phyloP scores from a whole-genome alignment of 2,113 vertebrate species.

The Callopanchax toddi region DNA sequence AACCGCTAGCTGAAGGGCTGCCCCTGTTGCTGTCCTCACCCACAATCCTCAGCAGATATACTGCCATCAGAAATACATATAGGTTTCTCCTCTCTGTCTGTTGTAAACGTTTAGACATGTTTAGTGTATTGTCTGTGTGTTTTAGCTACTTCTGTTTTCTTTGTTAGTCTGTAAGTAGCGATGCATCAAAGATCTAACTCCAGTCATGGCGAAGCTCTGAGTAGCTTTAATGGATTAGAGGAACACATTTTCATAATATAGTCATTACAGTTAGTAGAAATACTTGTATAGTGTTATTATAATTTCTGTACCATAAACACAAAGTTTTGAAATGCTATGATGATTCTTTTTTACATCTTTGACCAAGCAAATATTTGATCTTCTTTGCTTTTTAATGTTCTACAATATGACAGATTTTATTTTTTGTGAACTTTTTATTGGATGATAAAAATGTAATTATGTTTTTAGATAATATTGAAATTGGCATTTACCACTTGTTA shows the following conservation, averaged over 20 bases:
- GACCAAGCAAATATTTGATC: not conserved
- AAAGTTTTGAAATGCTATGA: too few relatives aligned
- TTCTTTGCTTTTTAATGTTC: not conserved
- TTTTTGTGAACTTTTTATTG: too few relatives aligned
- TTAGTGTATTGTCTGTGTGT: conserved; percentile 16
- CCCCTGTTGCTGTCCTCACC: conserved; percentile 47
- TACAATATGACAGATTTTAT: too few relatives aligned
- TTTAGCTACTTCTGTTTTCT: conserved; percentile 14
- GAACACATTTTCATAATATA: too few relatives aligned
- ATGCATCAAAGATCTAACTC: not conserved
- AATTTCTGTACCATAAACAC: not conserved
- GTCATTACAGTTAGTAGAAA: too few relatives aligned
- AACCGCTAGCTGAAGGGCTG: conserved; percentile 23
- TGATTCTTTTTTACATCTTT: not conserved
- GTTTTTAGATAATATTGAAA: too few relatives aligned
- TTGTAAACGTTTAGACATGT: conserved; percentile 29
- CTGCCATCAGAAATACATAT: conserved; percentile 30
- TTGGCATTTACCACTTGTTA: too few relatives aligned
- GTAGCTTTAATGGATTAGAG: too few relatives aligned
- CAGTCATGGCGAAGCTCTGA: not conserved
- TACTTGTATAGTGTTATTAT: too few relatives aligned
- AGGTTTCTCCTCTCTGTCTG: conserved; percentile 31
- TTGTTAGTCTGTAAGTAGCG: conserved; percentile 4
- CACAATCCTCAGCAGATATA: conserved; percentile 47
- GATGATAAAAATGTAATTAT: too few relatives aligned